Base-by-base conservation (phyloP, 1,140 invertebrate genomes). In the Gonatopus flavifemur region DNA sequence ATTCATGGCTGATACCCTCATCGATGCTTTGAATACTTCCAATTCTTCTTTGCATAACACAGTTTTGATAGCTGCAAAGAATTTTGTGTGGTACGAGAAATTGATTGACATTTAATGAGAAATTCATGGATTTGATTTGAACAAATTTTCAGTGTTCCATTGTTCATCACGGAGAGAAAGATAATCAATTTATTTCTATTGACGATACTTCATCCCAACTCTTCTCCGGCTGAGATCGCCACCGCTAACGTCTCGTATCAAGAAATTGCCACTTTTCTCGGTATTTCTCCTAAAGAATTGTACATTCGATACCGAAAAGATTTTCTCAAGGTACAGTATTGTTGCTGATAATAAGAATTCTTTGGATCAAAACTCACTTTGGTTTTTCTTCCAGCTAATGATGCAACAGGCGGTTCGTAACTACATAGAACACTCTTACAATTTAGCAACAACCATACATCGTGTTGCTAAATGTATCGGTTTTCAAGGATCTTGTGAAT, bases 281-380 rank as follows among this genome's bases (percentile, higher is more conserved):
- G 76, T 0, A 69, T 81, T 19, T 81, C 82, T 12, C 81, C 83
- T 3, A 83, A 84, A 16, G 70, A 82, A 36, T 72, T 89, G 18
- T 89, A 86, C 59, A 80, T 81, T 50, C 81, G 84, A 69, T 87
- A 88, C 61, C 85, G 84, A 58, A 84, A 83, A 15, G 81, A 86
- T 66, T 81, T 86, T 43, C 80, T 87, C 21, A 74, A 80, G 36
- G 67, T 78, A 69, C 13, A 9, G 36, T 52, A 28, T 8, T 19
- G 19, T 22, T 35, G n/a, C 25, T 20, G 40, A 16, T 21, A 40
- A 22, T 40, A 18, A 15, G 56, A 19, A 38, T 46, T 21, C 38
- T 52, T 46, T 30, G 12, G 0, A 37, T 18, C 3, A 4, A 10
- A 31, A 16, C 31, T n/a, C 25, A 18, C 13, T 21, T 40, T 43